Conservation (phyloP, 2,888 invertebrate genomes). For the Lapara coniferarum region DNA sequence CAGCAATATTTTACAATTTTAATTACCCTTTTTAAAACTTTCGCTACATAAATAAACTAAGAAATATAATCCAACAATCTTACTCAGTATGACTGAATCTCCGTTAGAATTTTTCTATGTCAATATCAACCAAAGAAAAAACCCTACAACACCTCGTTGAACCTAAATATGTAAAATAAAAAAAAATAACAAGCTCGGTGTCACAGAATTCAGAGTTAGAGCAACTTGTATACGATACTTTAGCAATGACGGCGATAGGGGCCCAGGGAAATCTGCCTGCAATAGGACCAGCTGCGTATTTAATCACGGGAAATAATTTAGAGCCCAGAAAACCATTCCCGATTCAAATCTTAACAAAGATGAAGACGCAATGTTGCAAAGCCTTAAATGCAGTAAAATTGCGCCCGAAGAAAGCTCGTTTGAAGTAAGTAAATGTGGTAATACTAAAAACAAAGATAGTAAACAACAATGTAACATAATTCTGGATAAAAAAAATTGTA, state of each 20-base stretch:
- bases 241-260: neutral
- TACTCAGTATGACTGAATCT: no score
- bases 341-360: neutral
- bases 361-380: neutral
- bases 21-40: no score
- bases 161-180: neutral
- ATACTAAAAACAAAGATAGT: conserved; percentile 1
- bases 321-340: neutral
- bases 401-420: neutral
- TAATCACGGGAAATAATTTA: conserved; percentile 7
- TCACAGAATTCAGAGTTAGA: neutral
- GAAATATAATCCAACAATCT: no score
- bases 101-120: no score
- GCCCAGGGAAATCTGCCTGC: neutral
- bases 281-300: neutral
- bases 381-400: neutral
- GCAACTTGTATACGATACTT: neutral
- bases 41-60: no score
- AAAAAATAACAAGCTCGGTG: neutral
- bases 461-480: neutral
- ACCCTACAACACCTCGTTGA: neutral
- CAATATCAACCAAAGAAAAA: no score
- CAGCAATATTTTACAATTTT: no score
- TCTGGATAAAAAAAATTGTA: neutral
- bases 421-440: neutral